Percentiles rank a stretch among this genome's conserved stretches.
phyloP scores from a whole-genome alignment of 2,797 vertebrate species.

The Scolopax bukidnonensis region DNA sequence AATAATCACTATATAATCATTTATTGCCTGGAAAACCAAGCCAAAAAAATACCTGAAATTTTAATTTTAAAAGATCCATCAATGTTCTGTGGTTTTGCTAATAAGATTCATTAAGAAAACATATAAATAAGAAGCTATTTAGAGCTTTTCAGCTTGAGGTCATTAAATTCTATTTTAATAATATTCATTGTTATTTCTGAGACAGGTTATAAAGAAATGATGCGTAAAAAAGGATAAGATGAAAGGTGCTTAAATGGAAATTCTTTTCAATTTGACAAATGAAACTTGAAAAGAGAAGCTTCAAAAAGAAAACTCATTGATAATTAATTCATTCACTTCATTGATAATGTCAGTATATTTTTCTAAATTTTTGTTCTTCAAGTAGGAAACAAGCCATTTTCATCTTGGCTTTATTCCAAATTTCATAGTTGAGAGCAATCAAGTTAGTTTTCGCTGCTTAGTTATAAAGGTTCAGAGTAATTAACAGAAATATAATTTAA shows the following conservation, averaged over 20 bases:
- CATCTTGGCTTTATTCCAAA: conserved; percentile 9
- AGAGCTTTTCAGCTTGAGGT: background rate
- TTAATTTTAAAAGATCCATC: background rate
- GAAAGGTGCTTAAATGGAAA: background rate
- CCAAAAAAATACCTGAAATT: background rate
- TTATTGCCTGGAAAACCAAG: background rate
- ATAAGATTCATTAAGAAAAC: conserved; percentile 2
- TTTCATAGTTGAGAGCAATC: conserved; percentile 10
- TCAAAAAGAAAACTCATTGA: background rate
- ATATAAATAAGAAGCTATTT: background rate
- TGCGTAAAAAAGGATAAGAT: background rate
- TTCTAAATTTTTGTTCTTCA: background rate
- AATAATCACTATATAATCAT: background rate
- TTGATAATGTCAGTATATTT: background rate
- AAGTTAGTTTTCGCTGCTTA: conserved; percentile 4
- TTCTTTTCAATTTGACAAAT: conserved; percentile 18
- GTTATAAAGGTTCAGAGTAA: background rate
- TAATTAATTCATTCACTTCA: background rate
- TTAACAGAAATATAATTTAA: conserved; percentile 18
- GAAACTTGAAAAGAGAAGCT: conserved; percentile 3
- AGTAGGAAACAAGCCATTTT: background rate
- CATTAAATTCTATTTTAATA: conserved; percentile 17
- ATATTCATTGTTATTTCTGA: conserved; percentile 39
- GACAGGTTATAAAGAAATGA: background rate
- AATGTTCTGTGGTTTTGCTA: background rate